Evolutionary conservation across 2,113 vertebrate genomes (phyloP), one percentile per base, ranked within the genome.

Genomic region (Pimephales promelas): DNA sequence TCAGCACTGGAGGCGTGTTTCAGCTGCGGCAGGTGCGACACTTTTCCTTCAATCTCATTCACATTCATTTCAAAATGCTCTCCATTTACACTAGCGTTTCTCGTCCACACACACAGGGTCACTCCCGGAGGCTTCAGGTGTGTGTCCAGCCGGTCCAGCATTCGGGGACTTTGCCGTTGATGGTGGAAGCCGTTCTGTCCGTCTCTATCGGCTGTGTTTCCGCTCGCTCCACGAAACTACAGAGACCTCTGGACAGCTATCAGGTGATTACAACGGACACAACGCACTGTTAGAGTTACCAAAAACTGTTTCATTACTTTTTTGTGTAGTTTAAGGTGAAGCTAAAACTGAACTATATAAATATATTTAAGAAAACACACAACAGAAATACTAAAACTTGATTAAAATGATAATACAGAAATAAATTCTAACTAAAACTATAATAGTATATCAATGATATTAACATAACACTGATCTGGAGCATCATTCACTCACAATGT

Each of bases 241-340:
- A 99, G 81, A 95, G 97, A 88, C 96, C 97, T 1, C 93, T 99
- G 73, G 98, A 99, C 94, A 99, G 97, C 90, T 99, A 99, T 92
- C 98, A 99, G 97, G 98, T 99, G 90, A 91, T 92, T 85, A 16
- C 2, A 34, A 36, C 18, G 0, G 18, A 74, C 43, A 77, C 57
- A 68, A 54, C 52, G 20, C 16, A 20, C 52, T 54, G 18, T 22
- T 22, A 54, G 52, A 54, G 52, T 18, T 9, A 40, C 40, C 6
- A 9, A 10, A 34, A 34, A 40, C 40, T n/a, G n/a, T n/a, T n/a
- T n/a, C n/a, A n/a, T n/a, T n/a, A n/a, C n/a, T 40, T 40, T 40
- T 40, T 40, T 40, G 40, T 40, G 40, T 40, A 40, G 40, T 9
- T 40, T 40, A 40, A 40, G 40, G 8, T 10, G 40, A 40, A 9